Percentiles rank a stretch among this genome's conserved stretches.
These are phyloP conservation scores for Lasiommata megera DNA, from an alignment of 2,888 invertebrate species.

Conservation along the genomic window DNA sequence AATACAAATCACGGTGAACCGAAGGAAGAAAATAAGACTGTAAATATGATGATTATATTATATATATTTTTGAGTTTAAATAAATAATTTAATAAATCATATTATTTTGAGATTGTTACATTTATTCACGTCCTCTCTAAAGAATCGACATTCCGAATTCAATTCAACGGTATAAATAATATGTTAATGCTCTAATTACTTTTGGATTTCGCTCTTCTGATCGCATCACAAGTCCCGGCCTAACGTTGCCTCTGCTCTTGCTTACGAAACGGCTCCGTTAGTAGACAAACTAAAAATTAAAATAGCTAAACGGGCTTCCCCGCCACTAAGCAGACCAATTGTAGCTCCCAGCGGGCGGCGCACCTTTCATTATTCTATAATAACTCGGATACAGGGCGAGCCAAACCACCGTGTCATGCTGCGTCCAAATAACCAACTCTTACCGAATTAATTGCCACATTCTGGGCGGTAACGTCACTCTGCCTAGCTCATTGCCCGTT, in stretches of 20 bases:
- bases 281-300: constrained; percentile 80
- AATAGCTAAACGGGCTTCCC: constrained; percentile 74
- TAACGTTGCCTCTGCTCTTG: constrained; percentile 23
- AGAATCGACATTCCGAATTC: too few relatives aligned
- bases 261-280: constrained; percentile 74
- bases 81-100: too few relatives aligned
- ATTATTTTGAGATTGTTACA: too few relatives aligned
- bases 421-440: constrained; percentile 63
- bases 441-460: constrained; percentile 75
- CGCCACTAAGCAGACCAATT: constrained; percentile 79
- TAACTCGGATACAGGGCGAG: constrained; percentile 70
- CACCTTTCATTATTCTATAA: constrained; percentile 80
- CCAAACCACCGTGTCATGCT: constrained; percentile 69
- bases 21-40: too few relatives aligned
- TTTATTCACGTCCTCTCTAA: too few relatives aligned
- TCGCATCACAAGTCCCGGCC: not conserved
- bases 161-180: too few relatives aligned
- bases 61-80: too few relatives aligned
- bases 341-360: constrained; percentile 77
- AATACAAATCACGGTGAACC: too few relatives aligned
- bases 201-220: not conserved
- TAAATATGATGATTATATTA: too few relatives aligned
- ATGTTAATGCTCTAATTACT: too few relatives aligned
- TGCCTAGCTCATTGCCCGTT: constrained; percentile 48
- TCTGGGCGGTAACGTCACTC: constrained; percentile 74